Base-by-base conservation (phyloP, 2,888 invertebrate species). In the Nomada hirtipes region DNA sequence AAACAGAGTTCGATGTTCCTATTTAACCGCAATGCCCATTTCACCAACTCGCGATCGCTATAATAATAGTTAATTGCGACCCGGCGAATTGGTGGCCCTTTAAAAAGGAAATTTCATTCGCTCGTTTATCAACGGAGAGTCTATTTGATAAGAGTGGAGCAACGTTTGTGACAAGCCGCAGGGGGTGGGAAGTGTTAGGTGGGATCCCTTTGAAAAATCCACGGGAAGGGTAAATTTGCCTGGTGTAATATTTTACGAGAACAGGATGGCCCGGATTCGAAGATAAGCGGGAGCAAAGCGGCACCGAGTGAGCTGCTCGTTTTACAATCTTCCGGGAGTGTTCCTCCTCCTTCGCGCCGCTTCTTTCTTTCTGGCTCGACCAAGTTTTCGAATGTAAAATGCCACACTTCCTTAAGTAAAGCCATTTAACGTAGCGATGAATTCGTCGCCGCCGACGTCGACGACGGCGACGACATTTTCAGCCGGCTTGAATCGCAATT, bases 231-330 rank as follows among this genome's bases (percentile, higher is more conserved):
- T 55, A 72, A 79, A 73, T 80, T 72, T 67, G 67, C 53, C 50
- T 26, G 73, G 67, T 65, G 80, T 72, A 80, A 80, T 80, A 80
- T 79, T 79, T 80, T 60, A 79, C 80, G 61, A 73, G 61, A 61
- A 72, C 79, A 53, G 77, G 60, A 68, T 57, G 50, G 79, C 44
- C 55, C 42, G 64, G 63, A 79, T 69, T 77, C 79, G 79, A 77
- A 79, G 77, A 79, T 77, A 79, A 79, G 69, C 77, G 68, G 50
- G 42, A 68, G 70, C 47, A 65, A 78, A 79, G 65, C 65, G 70
- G 79, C 26, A 20, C 64, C 36, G 53, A 57, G 61, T n/a, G 80
- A 79, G 42, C 80, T 80, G 80, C 80, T 72, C 80, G 67, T 79
- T 80, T 80, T 13, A 63, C 80, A 57, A 79, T 80, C 80, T 73